A percentile compares a stretch with the other conserved stretches of the same genome.
Conservation (phyloP, 92 coral and sea anemone genomes). For the Zoanthus solanderi region DNA sequence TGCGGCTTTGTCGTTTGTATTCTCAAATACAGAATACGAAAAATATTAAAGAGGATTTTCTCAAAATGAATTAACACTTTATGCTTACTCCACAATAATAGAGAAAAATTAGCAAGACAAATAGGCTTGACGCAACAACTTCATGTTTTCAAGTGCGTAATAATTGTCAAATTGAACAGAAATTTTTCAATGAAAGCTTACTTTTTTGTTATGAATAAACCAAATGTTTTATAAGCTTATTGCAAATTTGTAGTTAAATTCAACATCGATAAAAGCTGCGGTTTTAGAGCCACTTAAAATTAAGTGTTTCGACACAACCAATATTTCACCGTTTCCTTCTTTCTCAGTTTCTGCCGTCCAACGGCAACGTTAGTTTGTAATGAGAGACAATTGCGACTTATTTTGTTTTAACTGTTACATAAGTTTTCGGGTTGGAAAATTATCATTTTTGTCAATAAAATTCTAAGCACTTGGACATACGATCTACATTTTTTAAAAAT, state of each 20-base stretch:
- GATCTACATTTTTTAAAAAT: background rate
- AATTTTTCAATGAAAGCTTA: background rate
- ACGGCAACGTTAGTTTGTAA: background rate
- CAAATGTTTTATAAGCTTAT: slow-evolving; percentile 3
- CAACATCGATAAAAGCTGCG: slow-evolving; percentile 46
- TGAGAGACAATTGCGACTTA: slow-evolving; percentile 4
- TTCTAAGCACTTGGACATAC: background rate
- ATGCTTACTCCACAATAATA: background rate
- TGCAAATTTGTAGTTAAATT: slow-evolving; percentile 34
- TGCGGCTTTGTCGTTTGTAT: slow-evolving; percentile 36
- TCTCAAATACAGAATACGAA: slow-evolving; percentile 9
- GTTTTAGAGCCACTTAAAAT: slow-evolving; percentile 41
- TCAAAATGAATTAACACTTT: slow-evolving; percentile 42
- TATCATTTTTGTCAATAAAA: background rate
- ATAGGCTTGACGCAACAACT: background rate
- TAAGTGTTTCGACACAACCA: slow-evolving; percentile 22
- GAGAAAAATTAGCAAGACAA: slow-evolving; percentile 17
- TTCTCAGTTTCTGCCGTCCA: background rate
- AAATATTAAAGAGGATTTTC: slow-evolving; percentile 13
- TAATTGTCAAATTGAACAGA: background rate
- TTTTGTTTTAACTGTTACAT: slow-evolving; percentile 12
- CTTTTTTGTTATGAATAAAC: background rate
- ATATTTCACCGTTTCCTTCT: slow-evolving; percentile 2
- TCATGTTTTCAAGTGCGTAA: background rate
- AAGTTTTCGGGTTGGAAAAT: background rate